These are phyloP conservation scores for Terrapene triunguis DNA, from an alignment of 2,113 vertebrate species.

Conservation along the genomic window DNA sequence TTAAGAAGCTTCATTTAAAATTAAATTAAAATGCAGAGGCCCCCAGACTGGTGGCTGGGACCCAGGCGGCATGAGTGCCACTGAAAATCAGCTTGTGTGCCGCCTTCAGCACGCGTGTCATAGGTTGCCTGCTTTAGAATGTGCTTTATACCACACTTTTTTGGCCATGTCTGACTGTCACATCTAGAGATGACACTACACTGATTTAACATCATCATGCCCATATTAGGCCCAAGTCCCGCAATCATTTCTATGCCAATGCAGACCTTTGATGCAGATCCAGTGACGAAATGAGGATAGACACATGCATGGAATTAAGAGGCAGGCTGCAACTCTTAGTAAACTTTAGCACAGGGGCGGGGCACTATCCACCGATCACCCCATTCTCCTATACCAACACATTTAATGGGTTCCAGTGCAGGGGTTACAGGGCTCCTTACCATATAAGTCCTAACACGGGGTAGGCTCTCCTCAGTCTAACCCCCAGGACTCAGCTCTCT, in stretches of 20 bases:
- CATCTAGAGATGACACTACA: not conserved
- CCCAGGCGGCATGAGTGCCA: too few relatives aligned
- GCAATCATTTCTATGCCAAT: not conserved
- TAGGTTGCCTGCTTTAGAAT: not conserved
- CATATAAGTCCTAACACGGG: too few relatives aligned
- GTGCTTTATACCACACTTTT: rapidly evolving
- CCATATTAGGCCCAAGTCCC: not conserved
- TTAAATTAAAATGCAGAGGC: too few relatives aligned
- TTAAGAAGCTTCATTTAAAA: too few relatives aligned
- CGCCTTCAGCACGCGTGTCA: too few relatives aligned
- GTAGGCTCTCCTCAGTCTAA: too few relatives aligned
- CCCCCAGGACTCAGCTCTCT: not conserved
- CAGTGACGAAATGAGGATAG: not conserved
- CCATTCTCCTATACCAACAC: too few relatives aligned
- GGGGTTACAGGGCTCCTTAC: too few relatives aligned
- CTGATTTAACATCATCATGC: not conserved
- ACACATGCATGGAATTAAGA: not conserved
- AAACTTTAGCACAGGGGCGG: not conserved
- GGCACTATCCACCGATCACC: too few relatives aligned
- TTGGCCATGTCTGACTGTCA: not conserved
- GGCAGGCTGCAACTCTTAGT: not conserved
- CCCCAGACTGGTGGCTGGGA: too few relatives aligned
- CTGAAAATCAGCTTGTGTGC: too few relatives aligned
- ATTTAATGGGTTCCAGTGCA: too few relatives aligned
- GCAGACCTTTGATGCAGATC: not conserved